A percentile compares a stretch with the other conserved stretches of the same genome.
Evolutionary conservation across 2,888 invertebrate species (phyloP).

Genomic region (Polia nebulosa): DNA sequence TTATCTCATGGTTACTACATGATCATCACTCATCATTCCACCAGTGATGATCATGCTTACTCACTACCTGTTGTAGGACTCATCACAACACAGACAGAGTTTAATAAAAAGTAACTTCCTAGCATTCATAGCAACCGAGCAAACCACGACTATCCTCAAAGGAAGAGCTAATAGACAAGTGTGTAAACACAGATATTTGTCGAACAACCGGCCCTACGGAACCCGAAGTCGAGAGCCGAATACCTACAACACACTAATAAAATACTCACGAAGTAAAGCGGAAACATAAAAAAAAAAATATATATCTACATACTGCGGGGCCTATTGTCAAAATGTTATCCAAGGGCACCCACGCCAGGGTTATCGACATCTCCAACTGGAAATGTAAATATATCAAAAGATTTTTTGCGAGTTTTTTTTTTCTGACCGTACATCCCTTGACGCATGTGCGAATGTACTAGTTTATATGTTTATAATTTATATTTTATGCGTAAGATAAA

Average conservation of each 20-base stretch:
- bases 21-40: too few species aligned
- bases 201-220: slow-evolving; percentile 45
- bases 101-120: neutral
- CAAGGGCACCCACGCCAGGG: slow-evolving; percentile 64
- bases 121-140: neutral
- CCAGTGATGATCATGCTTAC: too few species aligned
- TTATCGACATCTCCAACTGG: slow-evolving; percentile 48
- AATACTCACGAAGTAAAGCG: slow-evolving; percentile 67
- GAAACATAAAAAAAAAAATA: slow-evolving; percentile 66
- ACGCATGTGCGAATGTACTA: slow-evolving; percentile 16
- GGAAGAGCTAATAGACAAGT: slow-evolving; percentile 24
- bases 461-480: slow-evolving; percentile 14
- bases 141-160: slow-evolving; percentile 10
- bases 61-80: too few species aligned
- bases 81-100: neutral
- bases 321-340: slow-evolving; percentile 64
- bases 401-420: slow-evolving; percentile 33
- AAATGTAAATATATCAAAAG: slow-evolving; percentile 20
- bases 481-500: slow-evolving; percentile 20
- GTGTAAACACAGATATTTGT: slow-evolving; percentile 47
- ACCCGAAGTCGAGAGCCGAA: slow-evolving; percentile 34
- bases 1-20: too few species aligned
- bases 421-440: slow-evolving; percentile 25
- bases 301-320: slow-evolving; percentile 52
- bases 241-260: slow-evolving; percentile 62